These are phyloP conservation scores for Enteromius thamalakanensis DNA, from an alignment of 2,797 vertebrate genomes.

Conservation along the genomic window DNA sequence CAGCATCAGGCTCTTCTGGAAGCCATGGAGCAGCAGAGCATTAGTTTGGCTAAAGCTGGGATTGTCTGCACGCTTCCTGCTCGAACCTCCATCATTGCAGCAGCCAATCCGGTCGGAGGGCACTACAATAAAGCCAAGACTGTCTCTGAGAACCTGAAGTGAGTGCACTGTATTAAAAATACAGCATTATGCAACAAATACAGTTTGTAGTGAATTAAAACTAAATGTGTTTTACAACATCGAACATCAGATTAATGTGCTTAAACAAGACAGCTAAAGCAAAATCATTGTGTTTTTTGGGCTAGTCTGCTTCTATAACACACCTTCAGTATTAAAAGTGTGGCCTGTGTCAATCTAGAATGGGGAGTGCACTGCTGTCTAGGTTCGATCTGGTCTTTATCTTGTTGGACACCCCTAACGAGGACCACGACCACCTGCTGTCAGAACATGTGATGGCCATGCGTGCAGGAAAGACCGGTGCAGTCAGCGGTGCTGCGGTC, in stretches of 20 bases:
- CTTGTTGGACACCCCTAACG: constrained; percentile 93
- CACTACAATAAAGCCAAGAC: constrained; percentile 98
- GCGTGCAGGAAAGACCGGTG: constrained; percentile 78
- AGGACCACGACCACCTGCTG: constrained; percentile 91
- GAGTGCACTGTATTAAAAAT: constrained; percentile 59
- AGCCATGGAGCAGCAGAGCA: constrained; percentile 98
- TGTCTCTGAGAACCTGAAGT: constrained; percentile 98
- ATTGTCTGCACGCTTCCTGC: constrained; percentile 95
- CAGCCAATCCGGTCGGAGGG: constrained; percentile 93
- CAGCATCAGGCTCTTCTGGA: constrained; percentile 96
- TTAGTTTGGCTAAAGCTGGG: constrained; percentile 97
- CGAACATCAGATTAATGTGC: neutral
- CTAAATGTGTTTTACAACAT: neutral
- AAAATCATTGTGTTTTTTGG: neutral
- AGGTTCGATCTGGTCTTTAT: constrained; percentile 97
- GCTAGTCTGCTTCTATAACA: neutral
- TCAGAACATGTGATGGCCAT: constrained; percentile 96
- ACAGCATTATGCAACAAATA: too few relatives aligned
- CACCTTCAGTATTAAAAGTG: neutral
- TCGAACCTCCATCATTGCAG: constrained; percentile 91
- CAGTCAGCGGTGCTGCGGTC: constrained; percentile 73
- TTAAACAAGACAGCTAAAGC: too few relatives aligned
- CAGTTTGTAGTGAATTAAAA: neutral
- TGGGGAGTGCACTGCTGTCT: constrained; percentile 94
- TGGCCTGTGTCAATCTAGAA: constrained; percentile 72